These are phyloP conservation scores for Megaptera novaeangliae DNA, from an alignment of 2,113 vertebrate species.

Conservation along the genomic window DNA sequence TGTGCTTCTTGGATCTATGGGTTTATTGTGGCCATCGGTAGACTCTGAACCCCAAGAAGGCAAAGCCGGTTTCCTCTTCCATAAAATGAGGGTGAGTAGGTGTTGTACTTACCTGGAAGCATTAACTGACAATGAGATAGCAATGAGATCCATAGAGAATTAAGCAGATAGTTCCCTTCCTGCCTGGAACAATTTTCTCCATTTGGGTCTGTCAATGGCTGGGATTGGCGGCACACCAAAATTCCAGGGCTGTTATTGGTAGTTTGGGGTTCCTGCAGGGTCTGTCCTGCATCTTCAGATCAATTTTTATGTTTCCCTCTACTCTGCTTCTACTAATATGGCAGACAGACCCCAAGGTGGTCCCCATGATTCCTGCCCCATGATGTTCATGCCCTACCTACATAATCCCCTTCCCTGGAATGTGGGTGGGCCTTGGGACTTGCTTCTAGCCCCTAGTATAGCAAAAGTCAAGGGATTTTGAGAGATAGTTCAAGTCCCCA, in stretches of 20 bases:
- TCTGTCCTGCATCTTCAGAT: background rate
- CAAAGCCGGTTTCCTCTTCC: background rate
- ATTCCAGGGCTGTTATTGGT: fast-evolving
- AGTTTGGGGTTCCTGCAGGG: background rate
- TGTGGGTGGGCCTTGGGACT: background rate
- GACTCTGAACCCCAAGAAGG: background rate
- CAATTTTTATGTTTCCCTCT: background rate
- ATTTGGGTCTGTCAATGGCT: background rate
- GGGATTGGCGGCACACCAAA: too few relatives aligned
- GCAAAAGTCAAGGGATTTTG: background rate
- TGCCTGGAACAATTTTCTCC: background rate
- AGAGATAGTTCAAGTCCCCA: background rate
- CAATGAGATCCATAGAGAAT: background rate
- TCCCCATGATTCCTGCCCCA: too few relatives aligned
- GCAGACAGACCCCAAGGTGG: background rate
- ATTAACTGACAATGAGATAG: background rate
- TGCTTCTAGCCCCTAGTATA: background rate
- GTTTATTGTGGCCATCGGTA: background rate
- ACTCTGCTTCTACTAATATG: background rate
- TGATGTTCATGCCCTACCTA: fast-evolving
- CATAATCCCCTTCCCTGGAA: background rate
- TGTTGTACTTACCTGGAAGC: background rate
- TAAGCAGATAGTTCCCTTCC: background rate
- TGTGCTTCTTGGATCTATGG: background rate
- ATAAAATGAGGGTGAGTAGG: background rate